Evolutionary conservation across 1,140 invertebrate species (phyloP), one percentile per base, ranked within the genome.

Genomic region (Choristoneura fumiferana): DNA sequence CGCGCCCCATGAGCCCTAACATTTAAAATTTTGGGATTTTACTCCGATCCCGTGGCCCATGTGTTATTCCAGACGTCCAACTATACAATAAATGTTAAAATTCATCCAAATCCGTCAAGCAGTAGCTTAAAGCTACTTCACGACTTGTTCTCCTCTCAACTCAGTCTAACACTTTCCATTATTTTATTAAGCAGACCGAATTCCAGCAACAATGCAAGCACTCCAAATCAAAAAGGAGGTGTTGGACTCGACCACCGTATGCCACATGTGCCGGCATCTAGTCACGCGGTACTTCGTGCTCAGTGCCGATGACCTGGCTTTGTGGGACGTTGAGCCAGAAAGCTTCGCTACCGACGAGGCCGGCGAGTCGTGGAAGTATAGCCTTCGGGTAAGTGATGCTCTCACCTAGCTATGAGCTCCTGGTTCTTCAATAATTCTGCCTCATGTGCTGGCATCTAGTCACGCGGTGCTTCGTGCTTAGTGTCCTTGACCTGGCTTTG

Each of bases 341-440:
- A 94, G 93, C 65, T 98, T 96, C 88, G 94, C 94, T 57, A 93
- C 94, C 55, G 96, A 98, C 78, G 96, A 97, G 88, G 92, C 93
- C 17, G 96, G 96, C 8, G 96, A 98, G 84, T 94, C 95, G 37
- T 98, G 96, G 95, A 98, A 97, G 81, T 98, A 97, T 78, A 96
- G 93, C 71, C 87, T 98, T 43, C 92, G 95, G 91, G 95, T 96
- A 34, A 60, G 71, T 59, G 60, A 13, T 73, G 22, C n/a, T 29
- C 62, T 43, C 49, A 56, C 62, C 29, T 34, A 17, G 57, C 6
- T 29, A 29, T 29, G 22, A 29, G 2, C 2, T 29, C 22, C 22
- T 29, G 22, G 22, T 29, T 3, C n/a, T n/a, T n/a, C n/a, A n/a
- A n/a, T n/a, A n/a, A n/a, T n/a, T n/a, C n/a, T 92, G 91, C 29